Evolutionary conservation across 2,797 vertebrate species (phyloP).

Genomic region (Acomys russatus): DNA sequence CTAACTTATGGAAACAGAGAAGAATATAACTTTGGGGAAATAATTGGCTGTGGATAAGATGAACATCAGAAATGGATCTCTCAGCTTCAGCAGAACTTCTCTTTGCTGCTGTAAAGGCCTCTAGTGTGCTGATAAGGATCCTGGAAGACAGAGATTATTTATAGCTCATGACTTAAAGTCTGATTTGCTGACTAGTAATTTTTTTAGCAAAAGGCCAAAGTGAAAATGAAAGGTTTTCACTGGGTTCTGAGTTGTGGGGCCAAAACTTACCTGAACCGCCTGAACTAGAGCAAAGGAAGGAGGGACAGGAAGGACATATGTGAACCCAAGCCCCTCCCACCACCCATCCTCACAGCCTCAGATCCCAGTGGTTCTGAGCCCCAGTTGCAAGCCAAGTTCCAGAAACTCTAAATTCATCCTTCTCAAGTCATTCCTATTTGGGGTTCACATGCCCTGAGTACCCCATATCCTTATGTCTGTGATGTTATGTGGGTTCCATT

Average conservation of each 20-base stretch:
- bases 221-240: background rate
- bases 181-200: slow-evolving; percentile 12
- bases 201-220: background rate
- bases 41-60: background rate
- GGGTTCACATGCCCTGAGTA: background rate
- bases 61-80: slow-evolving; percentile 7
- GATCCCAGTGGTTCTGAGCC: background rate
- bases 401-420: background rate
- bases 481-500: background rate
- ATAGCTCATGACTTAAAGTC: background rate
- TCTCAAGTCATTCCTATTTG: background rate
- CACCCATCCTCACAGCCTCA: rapidly evolving
- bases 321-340: background rate
- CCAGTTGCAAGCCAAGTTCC: background rate
- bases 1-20: background rate
- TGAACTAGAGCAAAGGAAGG: background rate
- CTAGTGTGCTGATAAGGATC: background rate
- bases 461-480: background rate
- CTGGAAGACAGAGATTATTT: background rate
- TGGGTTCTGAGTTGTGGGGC: background rate
- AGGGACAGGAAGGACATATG: background rate
- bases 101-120: background rate
- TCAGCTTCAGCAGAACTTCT: background rate
- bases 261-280: background rate
- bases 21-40: slow-evolving; percentile 20